phyloP scores from a whole-genome alignment of 2,888 invertebrate genomes.

The Biston betularia region DNA sequence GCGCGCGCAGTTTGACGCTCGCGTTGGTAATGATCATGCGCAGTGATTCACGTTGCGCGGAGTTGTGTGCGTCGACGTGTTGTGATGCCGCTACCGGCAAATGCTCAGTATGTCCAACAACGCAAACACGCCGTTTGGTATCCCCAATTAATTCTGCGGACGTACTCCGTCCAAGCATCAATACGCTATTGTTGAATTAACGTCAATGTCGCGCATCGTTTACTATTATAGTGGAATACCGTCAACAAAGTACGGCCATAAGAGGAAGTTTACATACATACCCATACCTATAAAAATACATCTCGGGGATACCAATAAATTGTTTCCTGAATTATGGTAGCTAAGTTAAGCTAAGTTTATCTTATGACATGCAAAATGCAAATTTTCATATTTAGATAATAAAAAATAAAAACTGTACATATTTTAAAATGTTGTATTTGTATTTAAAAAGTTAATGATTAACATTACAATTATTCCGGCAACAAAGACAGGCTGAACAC shows the following conservation, averaged over 20 bases:
- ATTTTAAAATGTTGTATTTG: background rate
- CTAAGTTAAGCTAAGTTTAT: no score
- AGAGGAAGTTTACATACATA: conserved; percentile 11
- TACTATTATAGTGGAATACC: conserved; percentile 37
- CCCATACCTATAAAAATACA: background rate
- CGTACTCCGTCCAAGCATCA: conserved; percentile 66
- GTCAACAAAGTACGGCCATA: conserved; percentile 8
- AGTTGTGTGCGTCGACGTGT: conserved; percentile 45
- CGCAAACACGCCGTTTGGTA: conserved; percentile 31
- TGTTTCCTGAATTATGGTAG: background rate
- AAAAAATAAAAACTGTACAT: background rate
- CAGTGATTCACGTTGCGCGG: conserved; percentile 52
- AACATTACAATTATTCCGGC: background rate
- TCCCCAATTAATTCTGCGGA: conserved; percentile 72
- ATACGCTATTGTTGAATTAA: conserved; percentile 58
- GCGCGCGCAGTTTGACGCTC: conserved; percentile 75
- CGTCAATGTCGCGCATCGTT: conserved; percentile 49
- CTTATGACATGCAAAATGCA: no score
- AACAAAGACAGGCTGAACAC: background rate
- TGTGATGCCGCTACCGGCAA: conserved; percentile 36
- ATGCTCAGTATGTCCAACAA: conserved; percentile 39
- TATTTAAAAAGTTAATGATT: background rate
- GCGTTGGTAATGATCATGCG: conserved; percentile 66
- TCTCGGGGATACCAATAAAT: background rate
- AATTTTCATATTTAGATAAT: background rate